Percentiles rank a stretch among this genome's conserved stretches.
Evolutionary conservation across 1,140 invertebrate genomes (phyloP).

Genomic region (Lordiphosa collinella): DNA sequence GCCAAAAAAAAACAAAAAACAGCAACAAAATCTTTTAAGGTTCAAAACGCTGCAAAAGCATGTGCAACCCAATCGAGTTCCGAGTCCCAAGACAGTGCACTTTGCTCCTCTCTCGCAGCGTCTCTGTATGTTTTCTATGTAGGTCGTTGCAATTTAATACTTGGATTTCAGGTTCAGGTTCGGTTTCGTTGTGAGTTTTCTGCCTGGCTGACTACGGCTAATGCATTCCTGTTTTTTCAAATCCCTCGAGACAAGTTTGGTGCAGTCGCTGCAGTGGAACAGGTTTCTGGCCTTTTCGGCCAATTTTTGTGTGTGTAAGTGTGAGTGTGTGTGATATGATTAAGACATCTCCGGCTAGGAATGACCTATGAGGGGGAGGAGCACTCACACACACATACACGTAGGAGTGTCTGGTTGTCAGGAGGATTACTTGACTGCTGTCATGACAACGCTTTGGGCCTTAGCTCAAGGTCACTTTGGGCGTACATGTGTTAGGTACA

Average conservation of each 20-base stretch:
- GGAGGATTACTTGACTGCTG: conserved; percentile 44
- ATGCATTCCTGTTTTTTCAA: conserved; percentile 51
- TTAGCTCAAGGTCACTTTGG: conserved; percentile 60
- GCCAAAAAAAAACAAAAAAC: background rate
- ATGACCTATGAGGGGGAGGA: background rate
- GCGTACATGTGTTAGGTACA: conserved; percentile 12
- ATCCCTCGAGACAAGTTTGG: conserved; percentile 29
- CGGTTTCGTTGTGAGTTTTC: conserved; percentile 2
- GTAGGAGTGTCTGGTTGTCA: conserved; percentile 39
- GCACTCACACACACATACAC: conserved; percentile 13
- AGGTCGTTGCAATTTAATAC: conserved; percentile 78
- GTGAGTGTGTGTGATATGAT: too few relatives aligned
- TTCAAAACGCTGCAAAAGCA: conserved; percentile 11
- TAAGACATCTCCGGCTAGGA: background rate
- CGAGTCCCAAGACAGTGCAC: too few relatives aligned
- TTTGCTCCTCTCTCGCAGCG: conserved; percentile 6
- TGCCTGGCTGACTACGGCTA: conserved; percentile 13
- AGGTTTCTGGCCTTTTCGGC: conserved; percentile 3
- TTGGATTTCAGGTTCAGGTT: conserved; percentile 30
- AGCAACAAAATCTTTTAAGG: conserved; percentile 1
- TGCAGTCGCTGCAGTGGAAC: conserved; percentile 25
- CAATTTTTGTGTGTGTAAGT: background rate
- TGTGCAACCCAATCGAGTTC: background rate
- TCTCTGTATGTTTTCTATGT: conserved; percentile 47
- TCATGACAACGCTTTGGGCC: conserved; percentile 58